Percentiles rank a stretch among this genome's conserved stretches.
Conservation (phyloP, 2,797 vertebrate species). For the Falco biarmicus region DNA sequence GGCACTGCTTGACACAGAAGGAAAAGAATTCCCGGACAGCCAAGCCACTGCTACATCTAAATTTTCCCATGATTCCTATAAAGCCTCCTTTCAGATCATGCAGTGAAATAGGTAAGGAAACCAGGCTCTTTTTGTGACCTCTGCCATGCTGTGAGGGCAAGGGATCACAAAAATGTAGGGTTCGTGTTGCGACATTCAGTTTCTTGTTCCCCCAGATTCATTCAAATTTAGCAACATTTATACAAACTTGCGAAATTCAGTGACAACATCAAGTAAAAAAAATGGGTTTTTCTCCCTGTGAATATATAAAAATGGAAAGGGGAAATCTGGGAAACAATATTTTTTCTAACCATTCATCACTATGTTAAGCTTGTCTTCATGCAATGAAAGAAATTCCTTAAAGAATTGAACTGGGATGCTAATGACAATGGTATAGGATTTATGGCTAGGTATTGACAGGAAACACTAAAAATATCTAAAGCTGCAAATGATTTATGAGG, state of each 20-base stretch:
- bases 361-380: neutral
- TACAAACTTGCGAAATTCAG: neutral
- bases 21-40: neutral
- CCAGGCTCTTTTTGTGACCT: neutral
- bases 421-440: constrained; percentile 23
- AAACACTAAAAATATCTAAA: constrained; percentile 20
- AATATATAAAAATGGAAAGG: neutral
- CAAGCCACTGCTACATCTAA: neutral
- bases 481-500: constrained; percentile 26
- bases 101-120: neutral
- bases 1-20: neutral
- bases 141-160: neutral
- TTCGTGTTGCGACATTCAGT: neutral
- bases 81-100: neutral
- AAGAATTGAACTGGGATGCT: constrained; percentile 28
- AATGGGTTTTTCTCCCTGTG: neutral
- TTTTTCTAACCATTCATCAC: neutral
- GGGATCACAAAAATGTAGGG: neutral
- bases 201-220: neutral
- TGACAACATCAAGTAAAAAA: neutral
- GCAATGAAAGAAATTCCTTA: neutral
- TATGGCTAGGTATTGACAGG: constrained; percentile 1
- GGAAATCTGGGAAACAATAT: neutral
- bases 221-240: neutral
- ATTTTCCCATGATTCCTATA: neutral